phyloP scores from a whole-genome alignment of 2,797 vertebrate genomes.

The Pagetopsis macropterus region DNA sequence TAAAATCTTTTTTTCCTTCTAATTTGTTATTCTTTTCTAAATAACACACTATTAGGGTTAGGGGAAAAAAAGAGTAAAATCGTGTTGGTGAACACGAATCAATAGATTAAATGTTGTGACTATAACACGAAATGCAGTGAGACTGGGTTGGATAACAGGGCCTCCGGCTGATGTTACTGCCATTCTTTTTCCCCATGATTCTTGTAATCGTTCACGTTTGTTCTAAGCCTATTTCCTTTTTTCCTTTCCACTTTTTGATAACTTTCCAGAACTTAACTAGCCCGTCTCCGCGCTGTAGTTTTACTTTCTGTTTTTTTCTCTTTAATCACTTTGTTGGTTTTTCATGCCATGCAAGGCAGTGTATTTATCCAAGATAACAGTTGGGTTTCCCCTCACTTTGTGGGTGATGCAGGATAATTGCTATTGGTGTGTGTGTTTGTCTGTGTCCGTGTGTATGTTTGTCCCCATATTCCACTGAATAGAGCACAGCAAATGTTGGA shows the following conservation, averaged over 20 bases:
- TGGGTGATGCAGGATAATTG: constrained; percentile 81
- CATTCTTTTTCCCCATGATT: constrained; percentile 62
- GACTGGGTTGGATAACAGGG: constrained; percentile 43
- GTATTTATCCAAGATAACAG: constrained; percentile 83
- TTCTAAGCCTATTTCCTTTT: constrained; percentile 52
- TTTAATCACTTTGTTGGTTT: constrained; percentile 76
- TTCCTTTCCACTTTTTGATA: constrained; percentile 49
- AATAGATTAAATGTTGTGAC: too few relatives aligned
- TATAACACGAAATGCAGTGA: too few relatives aligned
- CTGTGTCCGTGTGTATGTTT: constrained; percentile 45
- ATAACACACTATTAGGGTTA: too few relatives aligned
- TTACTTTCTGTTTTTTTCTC: constrained; percentile 47
- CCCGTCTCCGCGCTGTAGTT: constrained; percentile 38
- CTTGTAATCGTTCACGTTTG: constrained; percentile 43
- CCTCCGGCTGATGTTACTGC: constrained; percentile 48
- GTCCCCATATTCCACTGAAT: constrained; percentile 29
- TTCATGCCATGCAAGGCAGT: constrained; percentile 77
- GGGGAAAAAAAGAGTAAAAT: too few relatives aligned
- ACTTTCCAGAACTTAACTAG: constrained; percentile 53
- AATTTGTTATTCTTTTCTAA: too few relatives aligned
- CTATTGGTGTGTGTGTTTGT: constrained; percentile 25
- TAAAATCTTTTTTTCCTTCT: too few relatives aligned
- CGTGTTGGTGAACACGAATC: too few relatives aligned
- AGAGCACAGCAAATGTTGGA: constrained; percentile 46
- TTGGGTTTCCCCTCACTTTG: constrained; percentile 76